Evolutionary conservation across 2,113 vertebrate species (phyloP).

Genomic region (Phoenicopterus ruber): DNA sequence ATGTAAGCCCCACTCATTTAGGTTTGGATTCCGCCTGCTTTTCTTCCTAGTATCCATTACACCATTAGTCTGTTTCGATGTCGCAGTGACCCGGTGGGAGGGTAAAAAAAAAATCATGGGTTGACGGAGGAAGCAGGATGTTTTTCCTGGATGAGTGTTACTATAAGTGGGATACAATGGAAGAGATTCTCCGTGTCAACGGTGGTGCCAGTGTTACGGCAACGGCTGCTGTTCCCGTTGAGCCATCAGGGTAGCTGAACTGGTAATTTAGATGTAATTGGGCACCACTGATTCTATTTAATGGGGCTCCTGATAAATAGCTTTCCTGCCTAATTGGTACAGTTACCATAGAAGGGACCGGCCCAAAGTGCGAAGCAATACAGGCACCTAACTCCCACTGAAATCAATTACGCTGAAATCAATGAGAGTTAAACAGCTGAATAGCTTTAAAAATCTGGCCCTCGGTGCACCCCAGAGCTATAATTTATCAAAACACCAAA

Average conservation of each 20-base stretch:
- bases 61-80: not conserved
- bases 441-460: constrained; percentile 43
- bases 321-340: constrained; percentile 41
- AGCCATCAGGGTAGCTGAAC: not conserved
- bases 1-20: constrained; percentile 41
- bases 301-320: constrained; percentile 40
- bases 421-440: constrained; percentile 55
- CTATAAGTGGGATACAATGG: not conserved
- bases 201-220: not conserved
- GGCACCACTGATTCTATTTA: constrained; percentile 28
- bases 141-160: not conserved
- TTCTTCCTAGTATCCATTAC: constrained; percentile 10
- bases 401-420: constrained; percentile 59
- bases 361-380: constrained; percentile 11
- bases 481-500: constrained; percentile 55
- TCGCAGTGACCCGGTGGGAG: not conserved
- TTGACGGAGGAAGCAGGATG: not conserved
- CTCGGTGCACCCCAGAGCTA: not conserved
- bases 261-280: constrained; percentile 49
- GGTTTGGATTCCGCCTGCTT: constrained; percentile 5
- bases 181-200: not conserved
- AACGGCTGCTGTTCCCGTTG: not conserved
- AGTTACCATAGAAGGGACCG: constrained; percentile 17
- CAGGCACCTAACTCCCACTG: constrained; percentile 56
- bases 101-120: not conserved